Conservation (phyloP, 2,797 vertebrate genomes). For the Mus minutoides region DNA sequence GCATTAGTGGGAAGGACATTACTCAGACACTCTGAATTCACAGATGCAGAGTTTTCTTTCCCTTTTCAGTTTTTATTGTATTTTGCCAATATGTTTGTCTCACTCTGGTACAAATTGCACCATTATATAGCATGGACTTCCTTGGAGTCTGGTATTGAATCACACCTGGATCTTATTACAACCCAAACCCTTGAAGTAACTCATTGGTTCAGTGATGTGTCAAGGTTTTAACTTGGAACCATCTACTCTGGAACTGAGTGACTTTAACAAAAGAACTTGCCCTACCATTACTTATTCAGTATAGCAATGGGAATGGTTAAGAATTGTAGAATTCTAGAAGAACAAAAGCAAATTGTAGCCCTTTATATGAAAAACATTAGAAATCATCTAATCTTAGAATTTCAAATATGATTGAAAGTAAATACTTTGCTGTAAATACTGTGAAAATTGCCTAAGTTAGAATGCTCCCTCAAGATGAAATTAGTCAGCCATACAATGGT, state of each 20-base stretch:
- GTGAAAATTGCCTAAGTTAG: not conserved
- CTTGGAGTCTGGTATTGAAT: not conserved
- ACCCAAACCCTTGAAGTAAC: not conserved
- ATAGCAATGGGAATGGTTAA: not conserved
- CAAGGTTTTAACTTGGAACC: not conserved
- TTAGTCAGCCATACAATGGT: not conserved
- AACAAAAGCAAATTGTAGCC: not conserved
- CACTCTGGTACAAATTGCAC: not conserved
- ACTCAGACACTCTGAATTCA: not conserved
- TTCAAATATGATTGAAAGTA: not conserved
- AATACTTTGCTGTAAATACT: not conserved
- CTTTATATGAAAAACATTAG: not conserved
- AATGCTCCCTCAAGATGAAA: not conserved
- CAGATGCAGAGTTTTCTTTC: not conserved
- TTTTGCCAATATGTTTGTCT: not conserved
- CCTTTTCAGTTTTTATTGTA: not conserved
- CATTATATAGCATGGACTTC: not conserved
- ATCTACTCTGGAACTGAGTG: not conserved
- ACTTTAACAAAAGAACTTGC: not conserved
- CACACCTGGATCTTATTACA: not conserved
- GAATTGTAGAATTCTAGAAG: not conserved
- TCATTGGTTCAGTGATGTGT: not conserved
- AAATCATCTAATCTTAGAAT: not conserved
- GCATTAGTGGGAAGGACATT: not conserved
- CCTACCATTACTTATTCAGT: not conserved